Percentiles rank a stretch among this genome's conserved stretches.
These are phyloP conservation scores for Patiria miniata DNA, from an alignment of 35 echinoderm and acorn worm species.

Conservation along the genomic window DNA sequence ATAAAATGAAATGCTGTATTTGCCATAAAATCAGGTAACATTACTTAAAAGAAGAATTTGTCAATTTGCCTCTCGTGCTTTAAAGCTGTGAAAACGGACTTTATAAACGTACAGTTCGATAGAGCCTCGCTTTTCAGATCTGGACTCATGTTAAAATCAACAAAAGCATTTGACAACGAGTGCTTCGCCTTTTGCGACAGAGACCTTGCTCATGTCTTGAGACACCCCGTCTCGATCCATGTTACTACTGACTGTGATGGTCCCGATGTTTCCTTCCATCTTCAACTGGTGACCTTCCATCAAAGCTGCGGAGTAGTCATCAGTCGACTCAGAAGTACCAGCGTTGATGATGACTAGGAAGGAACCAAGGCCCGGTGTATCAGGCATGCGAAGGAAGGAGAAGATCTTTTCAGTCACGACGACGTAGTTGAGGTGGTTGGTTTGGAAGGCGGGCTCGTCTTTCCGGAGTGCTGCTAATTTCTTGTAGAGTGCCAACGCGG, in stretches of 20 bases:
- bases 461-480: conserved; percentile 42
- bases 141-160: no score
- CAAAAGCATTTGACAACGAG: conserved; percentile 47
- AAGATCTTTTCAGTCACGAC: conserved; percentile 73
- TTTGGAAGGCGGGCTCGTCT: conserved; percentile 62
- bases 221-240: conserved; percentile 44
- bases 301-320: conserved; percentile 39
- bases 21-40: no score
- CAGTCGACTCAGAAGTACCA: conserved; percentile 45
- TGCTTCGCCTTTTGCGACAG: conserved; percentile 35
- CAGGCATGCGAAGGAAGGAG: conserved; percentile 81
- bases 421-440: conserved; percentile 61
- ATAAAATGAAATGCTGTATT: no score
- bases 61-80: no score
- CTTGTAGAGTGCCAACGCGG: conserved; percentile 67
- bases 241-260: conserved; percentile 56
- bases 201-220: conserved; percentile 16
- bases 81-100: no score
- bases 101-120: no score
- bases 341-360: conserved; percentile 80
- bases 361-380: conserved; percentile 16
- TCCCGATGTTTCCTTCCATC: background rate
- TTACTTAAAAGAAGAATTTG: no score
- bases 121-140: no score
- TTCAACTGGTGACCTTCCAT: no score